Evolutionary conservation across 2,797 vertebrate genomes (phyloP), one percentile per base, ranked within the genome.

Genomic region (Apogon talboti): DNA sequence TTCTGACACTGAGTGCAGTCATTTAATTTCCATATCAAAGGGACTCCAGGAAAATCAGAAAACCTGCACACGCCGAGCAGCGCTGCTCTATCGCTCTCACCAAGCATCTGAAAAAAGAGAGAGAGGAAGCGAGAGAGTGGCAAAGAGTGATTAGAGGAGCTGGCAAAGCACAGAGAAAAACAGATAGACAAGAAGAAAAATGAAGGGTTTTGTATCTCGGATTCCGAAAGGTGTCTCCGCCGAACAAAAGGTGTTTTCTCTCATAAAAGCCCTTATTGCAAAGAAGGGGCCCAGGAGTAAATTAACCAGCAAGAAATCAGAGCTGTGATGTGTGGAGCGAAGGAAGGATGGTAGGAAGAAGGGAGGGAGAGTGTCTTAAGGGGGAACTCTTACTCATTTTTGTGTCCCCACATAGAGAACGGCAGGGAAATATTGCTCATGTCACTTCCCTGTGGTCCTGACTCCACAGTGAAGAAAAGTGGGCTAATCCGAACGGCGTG

Each of bases 1-100:
- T 64, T 81, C 60, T 89, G 85, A 82, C 84, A 78, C 21, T 69
- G 71, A 87, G 67, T 61, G 40, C 60, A 85, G 71, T 84, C 73
- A 66, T 76, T 80, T 81, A 10, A 85, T 90, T 88, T 89, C 80
- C 86, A 91, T 86, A 86, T 91, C 83, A 90, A 91, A 91, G 74
- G 49, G 68, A 62, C 68, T 70, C 52, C n/a, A 21, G 60, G 52
- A 67, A 76, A 78, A 81, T 64, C 61, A 11, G 54, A 78, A 83
- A 85, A 77, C 59, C 70, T 62, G 55, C 60, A 47, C 51, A 48
- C 72, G 47, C 46, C 0, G 12, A 76, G 63, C 61, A 59, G 15
- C 16, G 12, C 52, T 13, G n/a, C 65, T 72, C 47, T 59, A 37
- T 70, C 7, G 44, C 61, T 78, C 58, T 40, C 16, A 62, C 67